phyloP scores from a whole-genome alignment of 2,888 invertebrate genomes.

The Micoletzkya japonica region DNA sequence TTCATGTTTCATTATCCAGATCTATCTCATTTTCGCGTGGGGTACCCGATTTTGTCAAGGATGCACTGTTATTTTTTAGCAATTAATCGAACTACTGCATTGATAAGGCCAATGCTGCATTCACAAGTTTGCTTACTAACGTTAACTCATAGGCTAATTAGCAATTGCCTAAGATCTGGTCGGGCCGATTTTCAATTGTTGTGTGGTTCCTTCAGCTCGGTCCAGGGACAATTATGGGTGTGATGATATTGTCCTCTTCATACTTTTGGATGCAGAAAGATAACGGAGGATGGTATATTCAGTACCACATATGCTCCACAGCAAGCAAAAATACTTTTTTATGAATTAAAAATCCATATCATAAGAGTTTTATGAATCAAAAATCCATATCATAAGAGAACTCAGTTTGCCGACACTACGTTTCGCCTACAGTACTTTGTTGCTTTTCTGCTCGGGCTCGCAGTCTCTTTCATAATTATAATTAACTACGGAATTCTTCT shows the following conservation, averaged over 20 bases:
- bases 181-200: not conserved
- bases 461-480: not conserved
- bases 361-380: no score
- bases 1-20: not conserved
- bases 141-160: not conserved
- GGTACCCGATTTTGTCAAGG: conserved; percentile 20
- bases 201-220: not conserved
- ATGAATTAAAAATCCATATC: no score
- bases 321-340: no score
- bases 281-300: conserved; percentile 19
- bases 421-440: conserved; percentile 1
- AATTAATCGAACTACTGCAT: conserved; percentile 14
- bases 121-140: not conserved
- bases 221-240: conserved; percentile 10
- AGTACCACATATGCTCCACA: no score
- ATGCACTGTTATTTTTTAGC: not conserved
- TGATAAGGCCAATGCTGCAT: not conserved
- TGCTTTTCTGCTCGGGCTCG: not conserved
- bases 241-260: not conserved
- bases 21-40: conserved; percentile 21
- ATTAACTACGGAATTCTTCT: conserved; percentile 10
- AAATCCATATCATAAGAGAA: no score
- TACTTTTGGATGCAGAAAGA: not conserved
- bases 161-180: not conserved
- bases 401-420: conserved; percentile 3